These are phyloP conservation scores for Hyposoter didymator DNA, from an alignment of 2,888 invertebrate genomes.

Conservation along the genomic window DNA sequence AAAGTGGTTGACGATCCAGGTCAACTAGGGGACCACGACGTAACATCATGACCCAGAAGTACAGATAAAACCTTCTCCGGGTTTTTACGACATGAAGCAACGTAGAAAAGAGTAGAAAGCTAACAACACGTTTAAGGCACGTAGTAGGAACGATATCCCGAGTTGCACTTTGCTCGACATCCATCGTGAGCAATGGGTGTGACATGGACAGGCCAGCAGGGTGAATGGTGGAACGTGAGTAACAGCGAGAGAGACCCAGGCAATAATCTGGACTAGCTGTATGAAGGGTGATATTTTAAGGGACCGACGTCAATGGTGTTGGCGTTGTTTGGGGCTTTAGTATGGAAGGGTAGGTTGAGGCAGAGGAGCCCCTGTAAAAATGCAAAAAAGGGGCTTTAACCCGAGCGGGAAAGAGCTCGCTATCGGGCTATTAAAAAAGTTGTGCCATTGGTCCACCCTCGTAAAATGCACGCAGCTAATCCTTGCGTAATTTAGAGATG, in stretches of 20 bases:
- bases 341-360: constrained; percentile 47
- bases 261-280: constrained; percentile 47
- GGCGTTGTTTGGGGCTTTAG: constrained; percentile 25
- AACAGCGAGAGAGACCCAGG: constrained; percentile 25
- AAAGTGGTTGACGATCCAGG: background rate
- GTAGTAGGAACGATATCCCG: constrained; percentile 7
- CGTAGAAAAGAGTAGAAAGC: background rate
- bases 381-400: constrained; percentile 73
- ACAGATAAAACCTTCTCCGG: constrained; percentile 1
- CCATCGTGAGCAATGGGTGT: constrained; percentile 14
- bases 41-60: constrained; percentile 12
- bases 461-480: constrained; percentile 77
- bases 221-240: constrained; percentile 48
- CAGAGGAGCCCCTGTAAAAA: constrained; percentile 68
- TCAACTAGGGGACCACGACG: background rate
- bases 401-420: constrained; percentile 42
- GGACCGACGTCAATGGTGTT: constrained; percentile 16
- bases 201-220: constrained; percentile 31
- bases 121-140: background rate
- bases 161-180: constrained; percentile 27
- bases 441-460: constrained; percentile 72
- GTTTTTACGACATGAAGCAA: background rate
- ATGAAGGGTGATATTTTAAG: constrained; percentile 60
- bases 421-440: constrained; percentile 77
- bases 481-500: constrained; percentile 75